Evolutionary conservation across 2,113 vertebrate genomes (phyloP).

Genomic region (Nothocercus julius): DNA sequence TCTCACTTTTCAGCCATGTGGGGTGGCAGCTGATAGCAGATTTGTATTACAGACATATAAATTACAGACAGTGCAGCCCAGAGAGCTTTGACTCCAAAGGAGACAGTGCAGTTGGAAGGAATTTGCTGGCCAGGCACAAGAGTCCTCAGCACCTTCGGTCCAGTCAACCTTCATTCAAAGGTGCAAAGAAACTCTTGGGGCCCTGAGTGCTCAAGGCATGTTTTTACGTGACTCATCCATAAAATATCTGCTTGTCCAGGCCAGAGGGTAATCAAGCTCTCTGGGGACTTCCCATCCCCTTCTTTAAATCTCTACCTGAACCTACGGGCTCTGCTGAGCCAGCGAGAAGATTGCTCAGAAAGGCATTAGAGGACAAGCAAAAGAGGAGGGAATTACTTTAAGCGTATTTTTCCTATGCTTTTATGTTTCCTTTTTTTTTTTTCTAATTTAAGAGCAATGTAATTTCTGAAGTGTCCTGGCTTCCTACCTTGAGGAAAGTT

Average conservation of each 20-base stretch:
- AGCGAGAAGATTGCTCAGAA: not conserved
- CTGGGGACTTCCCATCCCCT: not conserved
- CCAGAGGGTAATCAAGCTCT: not conserved
- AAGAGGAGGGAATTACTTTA: not conserved
- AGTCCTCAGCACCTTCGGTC: rapidly evolving
- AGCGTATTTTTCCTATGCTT: not conserved
- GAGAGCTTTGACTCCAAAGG: not conserved
- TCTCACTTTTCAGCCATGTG: not conserved
- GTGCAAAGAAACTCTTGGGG: not conserved
- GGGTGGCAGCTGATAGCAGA: not conserved
- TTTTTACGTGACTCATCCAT: not conserved
- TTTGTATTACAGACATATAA: not conserved
- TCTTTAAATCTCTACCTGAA: not conserved
- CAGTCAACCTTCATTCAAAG: not conserved
- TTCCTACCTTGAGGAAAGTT: not conserved
- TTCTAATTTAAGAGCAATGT: not conserved
- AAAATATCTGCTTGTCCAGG: not conserved
- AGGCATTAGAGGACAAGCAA: not conserved
- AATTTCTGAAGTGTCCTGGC: not conserved
- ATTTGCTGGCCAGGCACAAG: not conserved
- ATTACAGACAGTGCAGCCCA: not conserved
- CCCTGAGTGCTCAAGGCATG: not conserved
- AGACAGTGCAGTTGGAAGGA: not conserved
- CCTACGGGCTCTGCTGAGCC: not conserved
- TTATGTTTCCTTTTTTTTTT: not conserved